Evolutionary conservation across 2,888 invertebrate genomes (phyloP), one percentile per base, ranked within the genome.

Genomic region (Netelia fuscicornis): DNA sequence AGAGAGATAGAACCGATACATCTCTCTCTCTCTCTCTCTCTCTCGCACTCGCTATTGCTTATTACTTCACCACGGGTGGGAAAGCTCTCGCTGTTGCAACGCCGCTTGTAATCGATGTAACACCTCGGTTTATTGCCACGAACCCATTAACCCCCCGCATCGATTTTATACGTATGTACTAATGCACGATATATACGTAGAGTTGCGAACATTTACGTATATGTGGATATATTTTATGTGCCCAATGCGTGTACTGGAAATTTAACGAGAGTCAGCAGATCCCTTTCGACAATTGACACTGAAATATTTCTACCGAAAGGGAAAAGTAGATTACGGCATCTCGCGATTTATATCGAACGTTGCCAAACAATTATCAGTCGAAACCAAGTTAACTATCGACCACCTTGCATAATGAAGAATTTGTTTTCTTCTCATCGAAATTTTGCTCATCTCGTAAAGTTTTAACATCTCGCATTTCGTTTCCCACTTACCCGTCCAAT

Each of bases 31-130:
- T 37, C 37, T 37, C 37, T 6, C 3, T 37, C 37, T 37, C 37
- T 37, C 37, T 37, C 37, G 37, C 37, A 1, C 6, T 37, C 37
- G 37, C 37, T 6, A 37, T 37, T 6, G 37, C 37, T 37, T 37
- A 37, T 37, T 37, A 37, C 37, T 37, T 37, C 37, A 37, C 37
- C 52, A 23, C 20, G 44, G 37, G 74, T 87, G 80, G 87, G 87
- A 86, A 89, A 90, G 89, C 91, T 90, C 88, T 87, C 84, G 84
- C 81, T 42, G 81, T 76, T 79, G 44, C 82, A 67, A 70, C 75
- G 70, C 80, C 80, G 84, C 86, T 86, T 85, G 90, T 90, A 91
- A 91, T 90, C 90, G 90, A 86, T 89, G 88, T 89, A 90, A 89
- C 90, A 83, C 84, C 89, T 80, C 85, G 87, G 88, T 91, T 91